Base-by-base conservation (phyloP, 1,140 invertebrate species). In the Lasioglossum albipes region DNA sequence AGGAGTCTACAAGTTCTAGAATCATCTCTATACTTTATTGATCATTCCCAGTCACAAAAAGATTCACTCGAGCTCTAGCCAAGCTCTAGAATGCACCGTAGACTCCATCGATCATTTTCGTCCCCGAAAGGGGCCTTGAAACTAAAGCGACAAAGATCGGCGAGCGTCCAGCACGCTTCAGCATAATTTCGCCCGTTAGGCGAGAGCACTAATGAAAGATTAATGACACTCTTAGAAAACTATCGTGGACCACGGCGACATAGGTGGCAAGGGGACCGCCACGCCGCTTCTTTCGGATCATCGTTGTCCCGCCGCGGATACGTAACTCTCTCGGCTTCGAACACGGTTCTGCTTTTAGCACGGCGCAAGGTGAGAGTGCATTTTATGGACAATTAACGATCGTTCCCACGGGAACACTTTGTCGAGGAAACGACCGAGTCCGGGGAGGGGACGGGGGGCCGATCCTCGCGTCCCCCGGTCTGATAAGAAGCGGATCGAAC, bases 331-430 rank as follows among this genome's bases (percentile, higher is more conserved):
- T 57, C 20, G 67, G 45, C 12, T 41, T 5, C 67, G 75, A 72
- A 78, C 75, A 78, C 68, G 75, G 59, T 78, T 78, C 75, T 78
- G 75, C 75, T 78, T 78, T 78, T 78, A 78, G 75, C 75, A 78
- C 41, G 49, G 68, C 31, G 75, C 68, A 61, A 78, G 75, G 75
- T 78, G 75, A 78, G 75, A 78, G 75, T 62, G 75, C 59, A 78
- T 78, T 78, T 78, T 78, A 72, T 22, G 68, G 75, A 78, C 68
- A 78, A 78, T 78, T 78, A 78, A 78, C 75, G 75, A 71, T 64
- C 75, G 75, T 78, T 78, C 75, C 75, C 75, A 78, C 75, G 75
- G 75, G 68, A 78, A 78, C 75, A 78, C 75, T 78, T 72, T 64
- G 75, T 72, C 49, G 57, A 41, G 75, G 59, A 72, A 64, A 78